Evolutionary conservation across 2,888 invertebrate genomes (phyloP).

Genomic region (Phragmatobia fuliginosa): DNA sequence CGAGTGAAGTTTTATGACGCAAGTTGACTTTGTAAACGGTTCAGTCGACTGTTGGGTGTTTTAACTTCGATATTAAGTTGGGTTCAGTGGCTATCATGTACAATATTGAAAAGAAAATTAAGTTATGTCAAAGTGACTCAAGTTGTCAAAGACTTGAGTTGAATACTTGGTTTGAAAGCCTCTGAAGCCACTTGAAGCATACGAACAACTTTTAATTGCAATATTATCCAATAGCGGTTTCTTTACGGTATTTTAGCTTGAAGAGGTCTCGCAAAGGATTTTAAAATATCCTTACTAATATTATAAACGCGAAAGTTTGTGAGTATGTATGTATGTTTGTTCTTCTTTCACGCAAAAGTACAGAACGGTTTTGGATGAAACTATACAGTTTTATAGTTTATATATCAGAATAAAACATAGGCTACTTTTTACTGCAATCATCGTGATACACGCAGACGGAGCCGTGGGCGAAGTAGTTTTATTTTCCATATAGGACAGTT

Average conservation of each 20-base stretch:
- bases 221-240: neutral
- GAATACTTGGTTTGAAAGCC: slow-evolving; percentile 2
- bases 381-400: too few species aligned
- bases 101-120: neutral
- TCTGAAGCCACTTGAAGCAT: slow-evolving; percentile 5
- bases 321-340: too few species aligned
- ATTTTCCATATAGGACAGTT: neutral
- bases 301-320: too few species aligned
- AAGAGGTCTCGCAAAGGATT: neutral
- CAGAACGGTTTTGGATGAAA: too few species aligned
- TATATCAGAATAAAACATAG: too few species aligned
- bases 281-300: too few species aligned
- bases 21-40: neutral
- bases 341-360: too few species aligned
- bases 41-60: neutral
- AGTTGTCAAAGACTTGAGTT: neutral
- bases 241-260: neutral
- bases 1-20: neutral
- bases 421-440: too few species aligned
- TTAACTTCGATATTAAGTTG: neutral
- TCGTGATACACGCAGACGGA: too few species aligned
- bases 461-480: too few species aligned
- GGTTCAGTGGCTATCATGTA: neutral
- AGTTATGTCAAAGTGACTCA: neutral
- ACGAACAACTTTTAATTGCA: neutral